Evolutionary conservation across 2,113 vertebrate species (phyloP).

Genomic region (Hydropotes inermis): DNA sequence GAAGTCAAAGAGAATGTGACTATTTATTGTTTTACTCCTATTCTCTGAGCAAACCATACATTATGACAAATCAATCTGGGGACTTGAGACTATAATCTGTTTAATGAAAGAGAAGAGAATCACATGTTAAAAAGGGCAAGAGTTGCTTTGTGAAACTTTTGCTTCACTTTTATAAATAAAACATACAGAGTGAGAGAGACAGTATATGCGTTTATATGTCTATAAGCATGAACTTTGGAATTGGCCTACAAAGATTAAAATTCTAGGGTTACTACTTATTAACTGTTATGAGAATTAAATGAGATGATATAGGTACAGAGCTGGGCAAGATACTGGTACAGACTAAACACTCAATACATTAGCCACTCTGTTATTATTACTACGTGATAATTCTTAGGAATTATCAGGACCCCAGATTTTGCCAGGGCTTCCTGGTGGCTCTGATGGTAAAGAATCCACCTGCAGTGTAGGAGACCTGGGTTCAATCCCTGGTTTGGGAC

Average conservation of each 20-base stretch:
- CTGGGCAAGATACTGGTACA: not conserved
- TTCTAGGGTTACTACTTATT: not conserved
- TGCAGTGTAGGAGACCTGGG: not conserved
- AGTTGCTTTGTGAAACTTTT: not conserved
- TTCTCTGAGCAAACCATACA: not conserved
- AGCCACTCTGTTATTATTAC: not conserved
- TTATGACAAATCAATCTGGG: not conserved
- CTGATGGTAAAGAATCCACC: not conserved
- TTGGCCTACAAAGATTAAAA: not conserved
- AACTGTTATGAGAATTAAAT: not conserved
- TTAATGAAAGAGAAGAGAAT: not conserved
- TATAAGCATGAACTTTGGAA: not conserved
- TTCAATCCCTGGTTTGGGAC: not conserved
- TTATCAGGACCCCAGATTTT: not conserved
- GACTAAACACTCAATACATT: not conserved
- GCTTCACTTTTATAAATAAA: not conserved
- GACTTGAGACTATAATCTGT: not conserved
- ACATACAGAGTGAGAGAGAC: not conserved
- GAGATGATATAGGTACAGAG: not conserved
- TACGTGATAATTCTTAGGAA: not conserved
- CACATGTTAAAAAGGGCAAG: not conserved
- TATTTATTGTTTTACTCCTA: not conserved
- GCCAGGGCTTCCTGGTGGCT: not conserved
- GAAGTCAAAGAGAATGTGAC: not conserved
- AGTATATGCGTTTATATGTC: not conserved